Evolutionary conservation across 2,113 vertebrate species (phyloP).

Genomic region (Coturnix japonica): DNA sequence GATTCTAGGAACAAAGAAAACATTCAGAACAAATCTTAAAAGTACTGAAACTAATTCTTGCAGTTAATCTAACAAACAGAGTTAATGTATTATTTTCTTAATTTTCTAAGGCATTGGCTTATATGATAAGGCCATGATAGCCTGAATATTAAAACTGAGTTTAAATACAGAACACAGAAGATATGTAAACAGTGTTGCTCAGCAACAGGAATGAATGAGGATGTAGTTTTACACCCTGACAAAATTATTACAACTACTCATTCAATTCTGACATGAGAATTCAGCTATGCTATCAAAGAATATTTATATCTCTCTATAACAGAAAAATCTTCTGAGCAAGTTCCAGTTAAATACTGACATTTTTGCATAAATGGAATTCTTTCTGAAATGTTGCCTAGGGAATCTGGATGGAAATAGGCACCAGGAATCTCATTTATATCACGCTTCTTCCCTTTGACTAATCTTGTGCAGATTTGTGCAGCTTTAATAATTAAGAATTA

Average conservation of each 20-base stretch:
- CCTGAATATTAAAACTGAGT: neutral
- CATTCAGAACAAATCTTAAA: neutral
- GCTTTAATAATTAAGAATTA: neutral
- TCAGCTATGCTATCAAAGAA: neutral
- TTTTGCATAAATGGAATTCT: neutral
- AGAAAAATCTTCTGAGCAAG: neutral
- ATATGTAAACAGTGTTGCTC: slow-evolving; percentile 12
- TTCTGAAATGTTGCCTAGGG: neutral
- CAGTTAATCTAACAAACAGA: neutral
- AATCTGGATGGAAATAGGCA: neutral
- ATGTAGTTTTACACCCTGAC: slow-evolving; percentile 33
- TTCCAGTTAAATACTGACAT: slow-evolving; percentile 44
- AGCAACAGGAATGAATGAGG: slow-evolving; percentile 32
- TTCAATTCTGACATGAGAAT: neutral
- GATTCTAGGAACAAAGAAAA: neutral
- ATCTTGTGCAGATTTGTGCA: neutral
- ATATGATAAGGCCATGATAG: neutral
- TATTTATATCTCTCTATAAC: neutral
- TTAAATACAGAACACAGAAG: neutral
- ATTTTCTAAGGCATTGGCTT: neutral
- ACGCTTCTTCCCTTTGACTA: neutral
- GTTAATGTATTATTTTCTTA: neutral
- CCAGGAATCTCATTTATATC: neutral
- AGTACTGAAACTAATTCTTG: neutral
- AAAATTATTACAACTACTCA: slow-evolving; percentile 2